Conservation (phyloP, 2,797 vertebrate genomes). For the Chiloscyllium punctatum region DNA sequence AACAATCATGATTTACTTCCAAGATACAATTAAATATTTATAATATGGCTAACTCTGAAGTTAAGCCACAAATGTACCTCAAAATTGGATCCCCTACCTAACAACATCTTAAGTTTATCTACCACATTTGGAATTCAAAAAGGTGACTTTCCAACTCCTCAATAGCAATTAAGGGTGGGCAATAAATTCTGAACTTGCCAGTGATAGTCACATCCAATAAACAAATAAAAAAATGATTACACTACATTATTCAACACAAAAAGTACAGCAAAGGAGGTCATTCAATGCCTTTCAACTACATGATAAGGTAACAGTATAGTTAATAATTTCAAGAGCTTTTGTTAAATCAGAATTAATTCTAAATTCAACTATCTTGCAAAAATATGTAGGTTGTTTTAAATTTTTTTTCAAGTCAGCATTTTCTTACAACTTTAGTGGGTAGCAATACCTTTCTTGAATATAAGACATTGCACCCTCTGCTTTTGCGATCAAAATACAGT, state of each 20-base stretch:
- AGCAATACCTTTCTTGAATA: background rate
- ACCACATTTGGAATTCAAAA: background rate
- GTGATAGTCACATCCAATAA: background rate
- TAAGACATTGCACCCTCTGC: background rate
- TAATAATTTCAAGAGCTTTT: background rate
- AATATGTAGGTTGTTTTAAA: background rate
- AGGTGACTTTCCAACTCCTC: no score
- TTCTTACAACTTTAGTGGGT: background rate
- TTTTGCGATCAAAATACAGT: constrained; percentile 42
- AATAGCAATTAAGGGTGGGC: no score
- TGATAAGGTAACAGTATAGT: background rate
- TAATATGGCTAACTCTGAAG: background rate
- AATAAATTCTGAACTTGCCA: no score
- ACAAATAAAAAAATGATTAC: background rate
- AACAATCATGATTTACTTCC: background rate
- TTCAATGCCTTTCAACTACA: background rate
- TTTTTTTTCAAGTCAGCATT: background rate
- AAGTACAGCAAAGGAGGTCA: background rate
- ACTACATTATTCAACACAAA: background rate
- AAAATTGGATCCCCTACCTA: background rate
- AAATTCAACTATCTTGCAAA: background rate
- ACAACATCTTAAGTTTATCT: background rate
- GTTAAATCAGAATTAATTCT: background rate
- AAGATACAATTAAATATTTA: background rate
- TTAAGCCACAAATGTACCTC: background rate